Evolutionary conservation across 2,113 vertebrate species (phyloP), one percentile per base, ranked within the genome.

Genomic region (Oryctolagus cuniculus): DNA sequence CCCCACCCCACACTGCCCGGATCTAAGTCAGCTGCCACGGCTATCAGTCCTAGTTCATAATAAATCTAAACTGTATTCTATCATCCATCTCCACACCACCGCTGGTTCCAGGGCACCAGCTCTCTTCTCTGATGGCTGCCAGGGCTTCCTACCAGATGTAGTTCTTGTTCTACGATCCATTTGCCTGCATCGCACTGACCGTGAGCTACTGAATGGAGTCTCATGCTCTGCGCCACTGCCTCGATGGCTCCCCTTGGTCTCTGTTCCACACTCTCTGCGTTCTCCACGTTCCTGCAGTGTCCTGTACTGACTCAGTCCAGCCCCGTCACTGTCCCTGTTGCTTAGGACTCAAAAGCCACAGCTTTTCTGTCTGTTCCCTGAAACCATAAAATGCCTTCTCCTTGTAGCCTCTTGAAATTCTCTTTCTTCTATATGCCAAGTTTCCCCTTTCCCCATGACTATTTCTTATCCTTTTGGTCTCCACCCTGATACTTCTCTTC

Each of bases 251-350:
- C 10, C 61, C 66, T 67, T 16, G 38, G 74, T 13, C 36, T 25
- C 2, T 0, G 12, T 29, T 31, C 13, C 27, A 27, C 1, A 2
- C 29, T 29, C 0, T 51, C 22, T 25, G 36, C 36, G 29, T n/a
- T 38, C 38, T 38, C 38, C 38, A 38, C 38, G 51, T 51, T 34
- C 13, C 10, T 80, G 36, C 36, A 16, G 6, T 4, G 38, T 24
- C 63, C 21, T 12, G 13, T 3, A 58, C 9, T 15, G 31, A 29
- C 22, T 73, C 51, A 31, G 19, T 5, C 53, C 13, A 2, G 25
- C 6, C 6, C 10, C 10, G 6, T 10, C 24, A 6, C n/a, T 29
- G 5, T 66, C 31, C 19, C 15, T 7, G 36, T 63, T 25, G 36
- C 34, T 38, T 29, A 72, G 11, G 7, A 61, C 34, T 74, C 51